These are phyloP conservation scores for Phaenicophaeus curvirostris DNA, from an alignment of 2,797 vertebrate genomes.

Conservation along the genomic window DNA sequence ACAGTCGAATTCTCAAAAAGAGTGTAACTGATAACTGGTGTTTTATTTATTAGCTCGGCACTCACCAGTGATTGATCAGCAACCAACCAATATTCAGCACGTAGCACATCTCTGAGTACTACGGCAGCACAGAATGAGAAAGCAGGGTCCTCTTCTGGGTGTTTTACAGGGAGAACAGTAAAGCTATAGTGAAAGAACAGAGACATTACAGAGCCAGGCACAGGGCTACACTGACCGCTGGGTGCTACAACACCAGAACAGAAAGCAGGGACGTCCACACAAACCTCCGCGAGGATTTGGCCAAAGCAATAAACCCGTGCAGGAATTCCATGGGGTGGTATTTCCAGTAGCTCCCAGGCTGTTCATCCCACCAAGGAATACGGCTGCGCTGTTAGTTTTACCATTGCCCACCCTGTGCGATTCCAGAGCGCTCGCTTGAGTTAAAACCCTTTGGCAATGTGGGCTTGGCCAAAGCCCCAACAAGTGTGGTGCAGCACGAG, in stretches of 20 bases:
- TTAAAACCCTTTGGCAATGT: neutral
- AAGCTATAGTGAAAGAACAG: neutral
- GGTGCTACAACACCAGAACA: neutral
- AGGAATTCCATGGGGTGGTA: neutral
- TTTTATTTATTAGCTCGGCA: neutral
- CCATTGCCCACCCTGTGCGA: too few species aligned
- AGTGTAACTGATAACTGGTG: neutral
- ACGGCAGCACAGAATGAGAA: neutral
- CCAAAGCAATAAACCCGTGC: neutral
- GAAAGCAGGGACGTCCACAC: neutral
- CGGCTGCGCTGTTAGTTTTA: neutral
- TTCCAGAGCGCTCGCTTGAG: neutral
- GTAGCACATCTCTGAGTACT: neutral
- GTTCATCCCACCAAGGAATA: neutral
- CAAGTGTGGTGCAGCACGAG: neutral
- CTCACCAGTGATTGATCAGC: neutral
- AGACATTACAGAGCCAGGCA: neutral
- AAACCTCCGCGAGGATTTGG: neutral
- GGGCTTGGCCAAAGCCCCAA: neutral
- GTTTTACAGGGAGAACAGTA: neutral
- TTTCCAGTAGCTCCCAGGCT: neutral
- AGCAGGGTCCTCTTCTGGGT: accelerated
- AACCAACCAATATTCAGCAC: neutral
- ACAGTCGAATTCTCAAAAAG: neutral
- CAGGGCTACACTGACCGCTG: neutral